Evolutionary conservation across 2,888 invertebrate genomes (phyloP), one percentile per base, ranked within the genome.

Genomic region (Vannuccia rotundouncinata): DNA sequence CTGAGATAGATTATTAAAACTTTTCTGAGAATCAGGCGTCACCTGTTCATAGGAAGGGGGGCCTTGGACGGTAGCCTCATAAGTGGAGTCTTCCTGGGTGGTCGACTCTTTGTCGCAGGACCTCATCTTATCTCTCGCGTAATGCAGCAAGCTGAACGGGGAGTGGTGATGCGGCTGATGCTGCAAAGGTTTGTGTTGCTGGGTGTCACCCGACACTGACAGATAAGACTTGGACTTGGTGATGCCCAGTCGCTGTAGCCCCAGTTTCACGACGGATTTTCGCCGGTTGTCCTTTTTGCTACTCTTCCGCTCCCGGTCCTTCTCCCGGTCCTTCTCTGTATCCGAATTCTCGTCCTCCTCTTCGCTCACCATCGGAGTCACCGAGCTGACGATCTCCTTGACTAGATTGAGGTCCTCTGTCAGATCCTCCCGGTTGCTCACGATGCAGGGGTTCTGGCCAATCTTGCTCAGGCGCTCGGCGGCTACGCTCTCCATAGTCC

Each of bases 401-500:
- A 80, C 80, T 5, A 80, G 29, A 31, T 78, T 29, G 5, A 80
- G 31, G 59, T 80, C 80, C 25, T 78, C 80, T 1, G 30, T 78
- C 1, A 80, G 29, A 59, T 80, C 80, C 31, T 78, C 30, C 25
- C 80, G 29, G 10, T 29, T 45, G 28, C 80, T 80, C 2, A 80
- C 77, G n/a, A 80, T 27, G 29, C 31, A 80, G 22, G 80, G 96
- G 90, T 97, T 96, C 90, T 96, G 96, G 84, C 97, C 97, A 88
- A 97, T 96, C 90, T 97, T 98, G 90, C 96, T 96, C 85, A 97
- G 91, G 88, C 95, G 92, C 91, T 98, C 96, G 87, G 97, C 97
- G 86, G 97, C 97, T 86, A 98, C 96, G 89, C 95, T 95, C 90
- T 97, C 97, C 95, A 97, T 95, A 79, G 97, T 97, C 87, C 96